These are phyloP conservation scores for Galeopterus variegatus DNA, from an alignment of 2,113 vertebrate species.

Conservation along the genomic window DNA sequence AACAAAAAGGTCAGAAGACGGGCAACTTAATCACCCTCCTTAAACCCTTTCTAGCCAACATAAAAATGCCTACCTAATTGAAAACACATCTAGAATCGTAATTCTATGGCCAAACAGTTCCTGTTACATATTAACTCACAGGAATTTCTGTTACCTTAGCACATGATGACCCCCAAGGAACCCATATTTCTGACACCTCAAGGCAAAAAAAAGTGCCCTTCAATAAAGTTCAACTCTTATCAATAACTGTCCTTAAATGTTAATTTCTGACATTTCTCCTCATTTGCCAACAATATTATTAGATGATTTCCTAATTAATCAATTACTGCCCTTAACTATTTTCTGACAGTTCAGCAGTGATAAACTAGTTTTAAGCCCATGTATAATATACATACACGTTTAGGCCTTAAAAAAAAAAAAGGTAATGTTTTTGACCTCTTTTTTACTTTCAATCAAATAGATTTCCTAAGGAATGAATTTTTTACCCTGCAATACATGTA, in stretches of 20 bases:
- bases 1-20: not conserved
- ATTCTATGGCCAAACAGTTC: not conserved
- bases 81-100: slow-evolving; percentile 13
- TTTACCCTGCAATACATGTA: not conserved
- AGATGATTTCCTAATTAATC: not conserved
- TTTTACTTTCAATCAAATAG: not conserved
- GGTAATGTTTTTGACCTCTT: not conserved
- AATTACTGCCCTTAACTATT: not conserved
- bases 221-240: not conserved
- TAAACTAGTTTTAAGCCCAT: not conserved
- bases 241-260: not conserved
- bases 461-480: not conserved
- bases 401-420: not conserved
- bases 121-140: not conserved
- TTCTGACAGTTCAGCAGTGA: not conserved
- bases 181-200: not conserved
- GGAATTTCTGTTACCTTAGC: not conserved
- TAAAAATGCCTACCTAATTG: not conserved
- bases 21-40: not conserved
- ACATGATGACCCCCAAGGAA: not conserved
- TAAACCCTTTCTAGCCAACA: not conserved
- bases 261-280: not conserved
- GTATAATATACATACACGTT: not conserved
- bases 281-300: not conserved
- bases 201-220: not conserved